Evolutionary conservation across 2,797 vertebrate genomes (phyloP).

Genomic region (Apogon hyalosoma): DNA sequence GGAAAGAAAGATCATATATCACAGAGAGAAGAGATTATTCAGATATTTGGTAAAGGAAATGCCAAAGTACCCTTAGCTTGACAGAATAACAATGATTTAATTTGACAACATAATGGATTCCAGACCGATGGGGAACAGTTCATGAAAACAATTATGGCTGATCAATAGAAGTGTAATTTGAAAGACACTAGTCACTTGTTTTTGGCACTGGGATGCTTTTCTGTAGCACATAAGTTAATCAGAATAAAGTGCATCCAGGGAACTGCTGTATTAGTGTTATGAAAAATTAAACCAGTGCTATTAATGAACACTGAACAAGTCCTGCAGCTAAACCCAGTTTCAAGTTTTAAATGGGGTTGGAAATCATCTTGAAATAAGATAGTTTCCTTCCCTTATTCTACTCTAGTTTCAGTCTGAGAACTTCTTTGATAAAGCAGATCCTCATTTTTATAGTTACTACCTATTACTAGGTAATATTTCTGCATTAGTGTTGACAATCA

Average conservation of each 20-base stretch:
- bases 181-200: conserved; percentile 7
- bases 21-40: conserved; percentile 20
- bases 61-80: conserved; percentile 18
- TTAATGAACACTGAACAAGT: conserved; percentile 44
- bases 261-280: conserved; percentile 44
- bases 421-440: background rate
- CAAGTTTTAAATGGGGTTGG: conserved; percentile 13
- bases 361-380: conserved; percentile 14
- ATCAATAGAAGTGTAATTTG: conserved; percentile 30
- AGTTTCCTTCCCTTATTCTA: conserved; percentile 9
- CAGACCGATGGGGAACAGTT: conserved; percentile 42
- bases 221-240: conserved; percentile 28
- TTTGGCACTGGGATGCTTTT: conserved; percentile 25
- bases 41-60: conserved; percentile 37
- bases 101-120: conserved; percentile 48
- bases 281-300: conserved; percentile 52
- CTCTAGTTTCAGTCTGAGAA: background rate
- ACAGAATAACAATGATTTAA: conserved; percentile 45
- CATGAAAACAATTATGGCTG: conserved; percentile 29
- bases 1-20: conserved; percentile 12
- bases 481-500: background rate
- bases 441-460: background rate
- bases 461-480: background rate
- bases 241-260: conserved; percentile 41
- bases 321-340: conserved; percentile 51